Evolutionary conservation across 2,888 invertebrate species (phyloP).

Genomic region (Trachelus troglodyta): DNA sequence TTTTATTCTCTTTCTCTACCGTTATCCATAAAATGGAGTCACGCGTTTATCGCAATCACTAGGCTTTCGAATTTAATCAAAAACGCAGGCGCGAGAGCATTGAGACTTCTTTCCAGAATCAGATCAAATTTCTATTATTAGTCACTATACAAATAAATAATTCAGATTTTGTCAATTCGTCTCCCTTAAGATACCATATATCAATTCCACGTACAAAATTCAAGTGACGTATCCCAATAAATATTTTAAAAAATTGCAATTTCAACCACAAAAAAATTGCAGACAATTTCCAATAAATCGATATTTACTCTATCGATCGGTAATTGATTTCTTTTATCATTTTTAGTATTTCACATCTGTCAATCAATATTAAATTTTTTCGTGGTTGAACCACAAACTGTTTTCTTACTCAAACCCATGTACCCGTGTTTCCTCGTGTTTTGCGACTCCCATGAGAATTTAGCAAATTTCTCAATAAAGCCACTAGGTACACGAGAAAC

Average conservation of each 20-base stretch:
- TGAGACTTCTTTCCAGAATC: not conserved
- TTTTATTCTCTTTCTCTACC: not conserved
- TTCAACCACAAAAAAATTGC: not conserved
- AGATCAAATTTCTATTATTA: not conserved
- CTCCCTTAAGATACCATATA: not conserved
- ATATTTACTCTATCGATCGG: not conserved
- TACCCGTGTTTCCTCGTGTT: not conserved
- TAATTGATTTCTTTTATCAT: not conserved
- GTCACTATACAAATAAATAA: not conserved
- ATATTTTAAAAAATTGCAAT: not conserved
- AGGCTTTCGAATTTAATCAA: not conserved
- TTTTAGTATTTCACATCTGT: no score
- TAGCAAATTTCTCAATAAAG: not conserved
- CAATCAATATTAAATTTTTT: no score
- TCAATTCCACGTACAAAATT: not conserved
- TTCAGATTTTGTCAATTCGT: not conserved
- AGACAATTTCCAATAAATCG: not conserved
- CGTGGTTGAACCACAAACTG: not conserved
- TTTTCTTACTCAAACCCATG: not conserved
- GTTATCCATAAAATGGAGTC: not conserved
- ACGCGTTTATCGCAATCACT: not conserved
- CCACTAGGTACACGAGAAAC: not conserved
- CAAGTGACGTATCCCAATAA: not conserved
- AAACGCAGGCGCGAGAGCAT: not conserved
- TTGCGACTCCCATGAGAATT: not conserved